These are phyloP conservation scores for Gymnopithys bicolor DNA, from an alignment of 2,797 vertebrate genomes.

Conservation along the genomic window DNA sequence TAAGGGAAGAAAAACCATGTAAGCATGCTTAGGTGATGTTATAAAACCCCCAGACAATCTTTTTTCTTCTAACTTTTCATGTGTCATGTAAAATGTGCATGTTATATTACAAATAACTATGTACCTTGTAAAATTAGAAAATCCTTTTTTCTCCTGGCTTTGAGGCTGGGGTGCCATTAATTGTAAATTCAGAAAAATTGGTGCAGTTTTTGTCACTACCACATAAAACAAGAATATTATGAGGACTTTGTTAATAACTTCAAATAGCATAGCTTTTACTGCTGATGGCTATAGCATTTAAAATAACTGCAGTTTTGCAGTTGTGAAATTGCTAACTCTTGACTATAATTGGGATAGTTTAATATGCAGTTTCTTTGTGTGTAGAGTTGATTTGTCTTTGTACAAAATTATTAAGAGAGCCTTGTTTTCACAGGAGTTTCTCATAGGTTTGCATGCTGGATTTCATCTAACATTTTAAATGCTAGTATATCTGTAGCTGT, in stretches of 20 bases:
- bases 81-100: neutral
- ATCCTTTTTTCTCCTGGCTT: neutral
- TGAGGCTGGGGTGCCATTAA: neutral
- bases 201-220: neutral
- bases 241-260: neutral
- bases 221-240: neutral
- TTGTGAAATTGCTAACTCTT: neutral
- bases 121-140: neutral
- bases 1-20: neutral
- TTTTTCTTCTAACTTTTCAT: neutral
- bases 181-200: neutral
- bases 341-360: neutral
- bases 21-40: neutral
- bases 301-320: neutral
- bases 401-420: neutral
- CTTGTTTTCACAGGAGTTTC: neutral
- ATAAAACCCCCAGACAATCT: neutral
- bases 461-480: neutral
- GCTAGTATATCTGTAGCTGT: neutral
- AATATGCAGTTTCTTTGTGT: neutral
- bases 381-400: neutral
- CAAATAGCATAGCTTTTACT: neutral
- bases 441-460: neutral
- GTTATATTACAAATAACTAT: neutral
- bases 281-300: neutral